phyloP scores from a whole-genome alignment of 1,140 invertebrate species.

The Tribolium castaneum region DNA sequence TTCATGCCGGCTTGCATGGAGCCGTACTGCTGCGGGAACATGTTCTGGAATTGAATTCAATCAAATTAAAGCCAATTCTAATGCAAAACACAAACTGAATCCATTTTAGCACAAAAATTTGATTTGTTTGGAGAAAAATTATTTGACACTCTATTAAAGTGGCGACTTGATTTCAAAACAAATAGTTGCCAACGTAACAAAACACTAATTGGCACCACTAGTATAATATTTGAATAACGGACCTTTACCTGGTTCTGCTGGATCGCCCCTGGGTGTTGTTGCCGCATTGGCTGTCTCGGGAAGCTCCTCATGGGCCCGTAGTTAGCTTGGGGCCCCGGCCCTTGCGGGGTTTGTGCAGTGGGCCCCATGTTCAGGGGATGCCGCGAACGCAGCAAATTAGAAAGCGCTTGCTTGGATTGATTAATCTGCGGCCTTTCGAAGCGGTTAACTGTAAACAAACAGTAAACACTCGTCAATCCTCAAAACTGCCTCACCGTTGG shows the following conservation, averaged over 20 bases:
- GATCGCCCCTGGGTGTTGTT: constrained; percentile 61
- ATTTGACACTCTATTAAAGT: no score
- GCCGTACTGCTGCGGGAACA: constrained; percentile 62
- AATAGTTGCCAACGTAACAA: not conserved
- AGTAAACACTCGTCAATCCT: not conserved
- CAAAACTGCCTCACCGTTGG: constrained; percentile 44
- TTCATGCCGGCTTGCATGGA: constrained; percentile 60
- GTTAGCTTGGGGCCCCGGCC: constrained; percentile 50
- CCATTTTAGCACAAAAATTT: not conserved
- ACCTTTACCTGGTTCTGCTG: constrained; percentile 60
- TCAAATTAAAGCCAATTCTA: not conserved
- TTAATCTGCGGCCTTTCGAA: constrained; percentile 79
- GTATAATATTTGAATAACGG: no score
- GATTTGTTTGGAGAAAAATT: not conserved
- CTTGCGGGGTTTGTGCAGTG: constrained; percentile 51
- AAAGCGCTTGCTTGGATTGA: constrained; percentile 86
- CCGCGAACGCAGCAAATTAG: constrained; percentile 83
- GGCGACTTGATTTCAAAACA: not conserved
- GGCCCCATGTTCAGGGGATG: constrained; percentile 66
- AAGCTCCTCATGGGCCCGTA: constrained; percentile 58
- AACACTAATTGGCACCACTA: no score
- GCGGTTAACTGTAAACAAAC: constrained; percentile 66
- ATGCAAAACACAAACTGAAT: not conserved
- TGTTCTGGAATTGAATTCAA: constrained; percentile 53
- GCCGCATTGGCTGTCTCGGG: constrained; percentile 59